Base-by-base conservation (phyloP, 2,113 vertebrate genomes). In the Corythornis vintsioides region DNA sequence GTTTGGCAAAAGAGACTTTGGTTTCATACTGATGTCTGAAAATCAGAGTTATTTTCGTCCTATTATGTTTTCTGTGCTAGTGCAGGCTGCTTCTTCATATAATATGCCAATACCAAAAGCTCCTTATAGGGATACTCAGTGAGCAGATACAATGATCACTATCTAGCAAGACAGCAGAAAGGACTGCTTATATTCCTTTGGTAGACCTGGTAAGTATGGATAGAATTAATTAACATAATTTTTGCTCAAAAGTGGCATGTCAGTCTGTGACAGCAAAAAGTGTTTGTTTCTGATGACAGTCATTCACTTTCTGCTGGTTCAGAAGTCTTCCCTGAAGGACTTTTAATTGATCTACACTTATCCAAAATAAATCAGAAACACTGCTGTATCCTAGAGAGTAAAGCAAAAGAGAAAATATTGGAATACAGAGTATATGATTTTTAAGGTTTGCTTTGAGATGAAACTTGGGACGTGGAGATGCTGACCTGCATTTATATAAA, bases 271-370 rank as follows among this genome's bases (percentile, higher is more conserved):
- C 85, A 93, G 95, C 85, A 93, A 93, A 96, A 96, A 89, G 33
- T 96, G 86, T 97, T 97, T 97, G 87, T 95, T 96, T 88, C 81
- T 86, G 71, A 89, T 96, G 93, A 96, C 97, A 97, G 86, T 97
- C 86, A 96, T 92, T 95, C 78, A 85, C 93, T 84, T 94, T 97
- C 93, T 97, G 73, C 94, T 91, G 86, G 91, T 96, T 97, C 89
- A 95, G 97, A 97, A 96, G 93, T 21, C 89, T 96, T 97, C 93
- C 94, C 94, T 97, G 89, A 95, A 98, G 94, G 92, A 97, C 95
- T 96, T 91, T 94, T 71, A 94, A 95, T 95, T 97, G 95, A 97
- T 97, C 97, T 97, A 72, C 94, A 90, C 87, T 94, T 96, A 96
- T 83, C 93, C 87, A 95, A 97, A 97, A 97, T 97, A 94, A 88